phyloP scores from a whole-genome alignment of 1,140 invertebrate genomes.

The Listronotus bonariensis region DNA sequence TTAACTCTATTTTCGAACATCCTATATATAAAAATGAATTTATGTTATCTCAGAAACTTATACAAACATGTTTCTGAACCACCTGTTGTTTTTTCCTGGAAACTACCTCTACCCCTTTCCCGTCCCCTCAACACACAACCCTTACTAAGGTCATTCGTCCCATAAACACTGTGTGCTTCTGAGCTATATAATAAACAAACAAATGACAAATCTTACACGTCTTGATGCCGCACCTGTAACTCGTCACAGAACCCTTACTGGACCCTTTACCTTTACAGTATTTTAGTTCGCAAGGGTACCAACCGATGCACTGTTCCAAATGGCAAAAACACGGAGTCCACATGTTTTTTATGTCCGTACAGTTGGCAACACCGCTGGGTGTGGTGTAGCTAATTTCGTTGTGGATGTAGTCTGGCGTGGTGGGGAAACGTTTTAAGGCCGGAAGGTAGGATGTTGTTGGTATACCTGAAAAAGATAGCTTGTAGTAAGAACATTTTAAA shows the following conservation, averaged over 20 bases:
- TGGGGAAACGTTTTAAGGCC: slow-evolving; percentile 64
- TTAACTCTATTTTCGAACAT: no score
- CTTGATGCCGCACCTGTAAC: slow-evolving; percentile 92
- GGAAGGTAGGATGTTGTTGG: slow-evolving; percentile 60
- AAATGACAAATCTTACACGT: slow-evolving; percentile 89
- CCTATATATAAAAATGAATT: no score
- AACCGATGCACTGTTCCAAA: slow-evolving; percentile 81
- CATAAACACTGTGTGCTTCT: slow-evolving; percentile 85
- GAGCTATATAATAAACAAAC: slow-evolving; percentile 81
- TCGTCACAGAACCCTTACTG: slow-evolving; percentile 62
- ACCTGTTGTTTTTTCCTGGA: no score
- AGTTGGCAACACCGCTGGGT: slow-evolving; percentile 56
- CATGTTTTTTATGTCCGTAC: slow-evolving; percentile 67
- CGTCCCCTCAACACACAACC: no score
- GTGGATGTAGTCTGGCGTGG: slow-evolving; percentile 47
- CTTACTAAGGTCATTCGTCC: slow-evolving; percentile 72
- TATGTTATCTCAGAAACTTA: no score
- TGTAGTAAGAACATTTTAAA: no score
- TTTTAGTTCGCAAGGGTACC: slow-evolving; percentile 93
- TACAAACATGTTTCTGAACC: no score
- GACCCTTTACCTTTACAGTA: slow-evolving; percentile 81
- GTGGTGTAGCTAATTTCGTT: slow-evolving; percentile 48
- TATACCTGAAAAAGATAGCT: slow-evolving; percentile 63
- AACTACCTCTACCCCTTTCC: no score
- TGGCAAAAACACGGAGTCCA: slow-evolving; percentile 77